Conservation (phyloP, 92 coral and sea anemone species). For the Parazoanthus atlanticus region DNA sequence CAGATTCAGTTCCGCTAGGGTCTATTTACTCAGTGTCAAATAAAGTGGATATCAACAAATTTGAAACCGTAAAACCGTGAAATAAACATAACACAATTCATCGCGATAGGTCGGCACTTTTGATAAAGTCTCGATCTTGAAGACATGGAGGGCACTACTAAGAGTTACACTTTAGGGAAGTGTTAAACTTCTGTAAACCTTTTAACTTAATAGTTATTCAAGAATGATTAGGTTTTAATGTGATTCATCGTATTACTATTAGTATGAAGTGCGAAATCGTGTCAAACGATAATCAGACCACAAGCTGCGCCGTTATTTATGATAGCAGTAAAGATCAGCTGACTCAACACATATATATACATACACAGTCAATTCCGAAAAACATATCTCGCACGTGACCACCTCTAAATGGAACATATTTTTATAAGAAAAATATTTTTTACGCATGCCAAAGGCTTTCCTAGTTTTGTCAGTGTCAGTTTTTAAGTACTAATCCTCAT, state of each 20-base stretch:
- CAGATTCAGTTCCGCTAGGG: background rate
- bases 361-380: too few relatives aligned
- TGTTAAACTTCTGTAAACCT: conserved; percentile 2
- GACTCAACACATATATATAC: too few relatives aligned
- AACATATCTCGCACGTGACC: too few relatives aligned
- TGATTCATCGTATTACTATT: background rate
- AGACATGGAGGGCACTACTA: background rate
- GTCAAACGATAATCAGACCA: conserved; percentile 1
- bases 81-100: background rate
- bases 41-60: background rate
- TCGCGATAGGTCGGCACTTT: background rate
- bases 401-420: too few relatives aligned
- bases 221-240: conserved; percentile 24
- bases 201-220: conserved; percentile 2
- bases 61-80: conserved; percentile 8
- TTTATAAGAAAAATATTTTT: too few relatives aligned
- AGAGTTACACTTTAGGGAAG: conserved; percentile 13
- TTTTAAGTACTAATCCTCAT: too few relatives aligned
- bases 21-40: conserved; percentile 12
- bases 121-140: background rate
- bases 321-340: too few relatives aligned
- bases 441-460: too few relatives aligned
- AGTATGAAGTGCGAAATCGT: background rate
- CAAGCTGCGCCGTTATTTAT: background rate
- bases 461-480: too few relatives aligned